phyloP scores from a whole-genome alignment of 2,113 vertebrate species.

The Rhineura floridana region DNA sequence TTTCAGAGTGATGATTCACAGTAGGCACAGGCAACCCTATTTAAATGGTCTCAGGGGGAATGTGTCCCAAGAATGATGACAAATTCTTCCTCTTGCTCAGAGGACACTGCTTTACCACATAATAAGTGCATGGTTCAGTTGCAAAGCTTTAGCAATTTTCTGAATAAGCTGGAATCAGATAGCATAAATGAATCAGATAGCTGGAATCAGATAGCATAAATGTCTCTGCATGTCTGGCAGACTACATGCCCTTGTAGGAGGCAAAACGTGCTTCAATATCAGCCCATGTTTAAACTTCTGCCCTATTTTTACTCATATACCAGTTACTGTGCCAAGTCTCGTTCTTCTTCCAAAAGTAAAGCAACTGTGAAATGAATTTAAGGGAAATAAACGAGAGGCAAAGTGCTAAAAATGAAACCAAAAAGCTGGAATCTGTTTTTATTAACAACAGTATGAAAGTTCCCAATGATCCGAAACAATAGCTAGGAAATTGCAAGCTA shows the following conservation, averaged over 20 bases:
- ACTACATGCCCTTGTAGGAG: neutral
- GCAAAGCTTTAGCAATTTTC: slow-evolving; percentile 34
- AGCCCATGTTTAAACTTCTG: neutral
- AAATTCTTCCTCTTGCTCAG: neutral
- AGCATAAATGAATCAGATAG: too few species aligned
- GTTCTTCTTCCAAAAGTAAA: neutral
- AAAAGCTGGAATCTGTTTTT: neutral
- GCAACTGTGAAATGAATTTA: neutral
- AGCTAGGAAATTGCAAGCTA: neutral
- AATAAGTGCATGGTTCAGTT: slow-evolving; percentile 50
- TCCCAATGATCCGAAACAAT: neutral
- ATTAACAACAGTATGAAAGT: neutral
- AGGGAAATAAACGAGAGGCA: neutral
- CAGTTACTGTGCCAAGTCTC: neutral
- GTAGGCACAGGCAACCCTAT: neutral
- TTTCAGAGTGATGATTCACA: neutral
- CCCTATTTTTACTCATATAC: neutral
- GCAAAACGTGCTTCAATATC: neutral
- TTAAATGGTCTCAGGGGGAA: neutral
- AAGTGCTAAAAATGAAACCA: neutral
- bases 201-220: neutral
- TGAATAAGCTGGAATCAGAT: neutral
- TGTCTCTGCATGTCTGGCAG: neutral
- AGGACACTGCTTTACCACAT: slow-evolving; percentile 31
- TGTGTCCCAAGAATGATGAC: neutral